Conservation (phyloP, 2,888 invertebrate species). For the Andrena minutula region DNA sequence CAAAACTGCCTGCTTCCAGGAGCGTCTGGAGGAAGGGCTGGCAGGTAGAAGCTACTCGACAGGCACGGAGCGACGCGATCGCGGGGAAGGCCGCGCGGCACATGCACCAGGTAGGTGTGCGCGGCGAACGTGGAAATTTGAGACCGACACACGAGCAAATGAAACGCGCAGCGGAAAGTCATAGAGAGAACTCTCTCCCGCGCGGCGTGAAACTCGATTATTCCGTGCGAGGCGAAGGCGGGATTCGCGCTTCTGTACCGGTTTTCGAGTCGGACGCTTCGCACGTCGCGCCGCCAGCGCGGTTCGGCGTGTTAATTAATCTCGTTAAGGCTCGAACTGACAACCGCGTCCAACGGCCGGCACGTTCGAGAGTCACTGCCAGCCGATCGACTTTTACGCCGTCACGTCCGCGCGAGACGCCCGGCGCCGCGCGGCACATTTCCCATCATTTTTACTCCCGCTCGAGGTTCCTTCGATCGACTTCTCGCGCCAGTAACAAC, state of each 20-base stretch:
- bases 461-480: not conserved
- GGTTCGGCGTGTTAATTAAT: conserved; percentile 66
- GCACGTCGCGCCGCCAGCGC: conserved; percentile 44
- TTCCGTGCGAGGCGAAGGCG: conserved; percentile 48
- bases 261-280: conserved; percentile 58
- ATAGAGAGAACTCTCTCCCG: conserved; percentile 44
- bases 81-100: not conserved
- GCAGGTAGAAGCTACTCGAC: conserved; percentile 39
- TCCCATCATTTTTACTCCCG: not conserved
- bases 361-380: conserved; percentile 38
- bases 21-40: not conserved
- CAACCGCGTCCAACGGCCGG: conserved; percentile 41
- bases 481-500: not conserved
- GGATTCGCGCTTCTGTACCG: conserved; percentile 57
- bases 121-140: conserved; percentile 61
- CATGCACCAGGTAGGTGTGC: conserved; percentile 36
- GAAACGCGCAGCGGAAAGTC: conserved; percentile 53
- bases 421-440: not conserved
- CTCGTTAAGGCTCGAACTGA: conserved; percentile 60
- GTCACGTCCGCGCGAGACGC: conserved; percentile 18
- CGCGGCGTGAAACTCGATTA: conserved; percentile 61
- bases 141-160: conserved; percentile 59
- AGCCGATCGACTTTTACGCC: conserved; percentile 54
- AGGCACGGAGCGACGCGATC: conserved; percentile 13
- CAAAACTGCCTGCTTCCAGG: not conserved